Conservation (phyloP, 2,797 vertebrate species). For the Leptoclinus maculatus region DNA sequence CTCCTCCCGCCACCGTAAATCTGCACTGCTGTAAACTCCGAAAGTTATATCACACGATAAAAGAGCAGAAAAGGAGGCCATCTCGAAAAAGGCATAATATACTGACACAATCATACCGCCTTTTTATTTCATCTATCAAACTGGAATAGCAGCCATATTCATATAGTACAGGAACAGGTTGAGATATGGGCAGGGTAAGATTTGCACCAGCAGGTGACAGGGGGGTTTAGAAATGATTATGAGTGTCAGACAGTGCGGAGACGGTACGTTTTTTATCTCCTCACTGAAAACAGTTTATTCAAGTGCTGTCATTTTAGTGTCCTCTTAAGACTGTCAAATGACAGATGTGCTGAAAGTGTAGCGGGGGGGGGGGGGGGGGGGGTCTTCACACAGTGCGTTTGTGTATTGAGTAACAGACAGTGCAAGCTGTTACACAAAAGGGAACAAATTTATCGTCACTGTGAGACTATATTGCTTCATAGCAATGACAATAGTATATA, state of each 20-base stretch:
- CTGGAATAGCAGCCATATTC: constrained; percentile 38
- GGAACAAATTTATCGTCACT: background rate
- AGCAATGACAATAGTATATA: background rate
- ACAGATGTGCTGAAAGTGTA: constrained; percentile 22
- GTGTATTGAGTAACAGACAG: constrained; percentile 9
- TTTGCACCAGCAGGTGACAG: constrained; percentile 35
- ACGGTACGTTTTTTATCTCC: constrained; percentile 32
- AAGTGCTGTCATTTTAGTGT: constrained; percentile 41
- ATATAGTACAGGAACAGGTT: constrained; percentile 12
- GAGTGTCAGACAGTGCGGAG: constrained; percentile 28
- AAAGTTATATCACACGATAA: constrained; percentile 45
- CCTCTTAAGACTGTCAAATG: constrained; percentile 30
- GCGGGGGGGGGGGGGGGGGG: too few relatives aligned
- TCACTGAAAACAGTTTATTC: constrained; percentile 34
- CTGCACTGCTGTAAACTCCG: constrained; percentile 22
- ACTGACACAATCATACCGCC: constrained; percentile 38
- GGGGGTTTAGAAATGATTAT: constrained; percentile 43
- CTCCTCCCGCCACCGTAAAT: constrained; percentile 16
- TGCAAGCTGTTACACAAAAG: background rate
- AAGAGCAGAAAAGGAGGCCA: constrained; percentile 41
- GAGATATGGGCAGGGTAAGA: constrained; percentile 11
- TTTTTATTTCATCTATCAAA: constrained; percentile 59
- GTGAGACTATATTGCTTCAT: background rate
- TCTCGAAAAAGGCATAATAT: constrained; percentile 48
- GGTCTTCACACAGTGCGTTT: background rate